A percentile compares a stretch with the other conserved stretches of the same genome.
Conservation (phyloP, 1,140 invertebrate genomes). For the Pogonus chalceus region DNA sequence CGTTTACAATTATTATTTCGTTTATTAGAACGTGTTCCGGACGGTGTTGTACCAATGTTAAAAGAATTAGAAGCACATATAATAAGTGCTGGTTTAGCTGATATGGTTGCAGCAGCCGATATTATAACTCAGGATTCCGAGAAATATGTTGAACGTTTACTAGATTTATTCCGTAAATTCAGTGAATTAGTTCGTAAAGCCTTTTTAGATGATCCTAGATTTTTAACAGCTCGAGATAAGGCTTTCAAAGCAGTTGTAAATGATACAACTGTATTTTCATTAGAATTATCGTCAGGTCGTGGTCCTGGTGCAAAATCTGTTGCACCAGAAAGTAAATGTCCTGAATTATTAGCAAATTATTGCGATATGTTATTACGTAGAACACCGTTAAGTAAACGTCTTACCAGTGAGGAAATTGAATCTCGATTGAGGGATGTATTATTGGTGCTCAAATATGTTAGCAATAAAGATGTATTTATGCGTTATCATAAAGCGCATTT, state of each 20-base stretch:
- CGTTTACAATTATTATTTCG: conserved; percentile 90
- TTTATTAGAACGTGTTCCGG: conserved; percentile 85
- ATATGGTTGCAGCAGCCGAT: conserved; percentile 94
- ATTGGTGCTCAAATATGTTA: conserved; percentile 95
- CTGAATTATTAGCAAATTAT: conserved; percentile 97
- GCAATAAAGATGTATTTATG: conserved; percentile 99
- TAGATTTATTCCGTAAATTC: conserved; percentile 88
- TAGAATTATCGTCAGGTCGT: conserved; percentile 50
- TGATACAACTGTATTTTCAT: conserved; percentile 91
- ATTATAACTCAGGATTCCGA: conserved; percentile 96
- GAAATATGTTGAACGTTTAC: conserved; percentile 94
- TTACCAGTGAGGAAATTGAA: conserved; percentile 97
- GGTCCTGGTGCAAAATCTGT: conserved; percentile 48
- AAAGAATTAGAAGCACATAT: conserved; percentile 89
- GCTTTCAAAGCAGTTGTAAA: conserved; percentile 98
- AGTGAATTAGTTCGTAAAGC: conserved; percentile 88
- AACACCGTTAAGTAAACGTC: conserved; percentile 90
- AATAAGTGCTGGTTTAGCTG: conserved; percentile 82
- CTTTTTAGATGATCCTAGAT: conserved; percentile 93
- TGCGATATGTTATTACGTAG: conserved; percentile 98
- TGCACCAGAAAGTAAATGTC: conserved; percentile 91
- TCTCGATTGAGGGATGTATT: conserved; percentile 84
- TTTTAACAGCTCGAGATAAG: conserved; percentile 95
- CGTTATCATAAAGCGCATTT: conserved; percentile 97
- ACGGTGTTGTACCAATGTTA: conserved; percentile 89